Percentiles rank a stretch among this genome's conserved stretches.
These are phyloP conservation scores for Atherinosoma microstoma DNA, from an alignment of 2,797 vertebrate genomes.

Conservation along the genomic window DNA sequence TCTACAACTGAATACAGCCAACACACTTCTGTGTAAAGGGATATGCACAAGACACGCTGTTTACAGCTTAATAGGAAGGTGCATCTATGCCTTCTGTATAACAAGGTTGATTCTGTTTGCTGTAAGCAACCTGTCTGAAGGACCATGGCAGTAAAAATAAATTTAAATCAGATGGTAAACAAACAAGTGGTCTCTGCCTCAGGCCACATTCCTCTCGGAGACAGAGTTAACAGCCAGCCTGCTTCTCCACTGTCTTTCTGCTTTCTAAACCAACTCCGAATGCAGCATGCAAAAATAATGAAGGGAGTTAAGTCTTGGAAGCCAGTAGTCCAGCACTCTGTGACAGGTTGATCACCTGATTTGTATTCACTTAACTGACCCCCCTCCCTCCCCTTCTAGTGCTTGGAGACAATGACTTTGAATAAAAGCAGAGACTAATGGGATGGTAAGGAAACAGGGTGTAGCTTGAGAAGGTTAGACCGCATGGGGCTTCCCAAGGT, in stretches of 20 bases:
- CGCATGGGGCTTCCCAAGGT: slow-evolving; percentile 69
- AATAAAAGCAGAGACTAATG: slow-evolving; percentile 68
- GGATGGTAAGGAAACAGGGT: slow-evolving; percentile 39
- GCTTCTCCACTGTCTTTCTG: slow-evolving; percentile 34
- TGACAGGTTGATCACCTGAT: slow-evolving; percentile 74
- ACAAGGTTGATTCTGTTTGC: slow-evolving; percentile 22
- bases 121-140: slow-evolving; percentile 27
- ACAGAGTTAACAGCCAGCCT: slow-evolving; percentile 64
- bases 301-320: slow-evolving; percentile 63
- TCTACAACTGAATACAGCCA: too few species aligned
- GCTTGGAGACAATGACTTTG: slow-evolving; percentile 70
- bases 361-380: slow-evolving; percentile 72
- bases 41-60: slow-evolving; percentile 7
- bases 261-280: slow-evolving; percentile 55
- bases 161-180: slow-evolving; percentile 60
- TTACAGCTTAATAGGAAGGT: slow-evolving; percentile 14
- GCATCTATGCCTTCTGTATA: slow-evolving; percentile 19
- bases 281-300: slow-evolving; percentile 62
- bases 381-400: slow-evolving; percentile 22
- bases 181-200: slow-evolving; percentile 67
- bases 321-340: slow-evolving; percentile 56
- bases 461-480: slow-evolving; percentile 69
- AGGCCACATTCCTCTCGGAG: slow-evolving; percentile 56
- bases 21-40: slow-evolving; percentile 25
- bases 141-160: slow-evolving; percentile 46